phyloP scores from a whole-genome alignment of 2,888 invertebrate genomes.

The Chrysodeixis includens region DNA sequence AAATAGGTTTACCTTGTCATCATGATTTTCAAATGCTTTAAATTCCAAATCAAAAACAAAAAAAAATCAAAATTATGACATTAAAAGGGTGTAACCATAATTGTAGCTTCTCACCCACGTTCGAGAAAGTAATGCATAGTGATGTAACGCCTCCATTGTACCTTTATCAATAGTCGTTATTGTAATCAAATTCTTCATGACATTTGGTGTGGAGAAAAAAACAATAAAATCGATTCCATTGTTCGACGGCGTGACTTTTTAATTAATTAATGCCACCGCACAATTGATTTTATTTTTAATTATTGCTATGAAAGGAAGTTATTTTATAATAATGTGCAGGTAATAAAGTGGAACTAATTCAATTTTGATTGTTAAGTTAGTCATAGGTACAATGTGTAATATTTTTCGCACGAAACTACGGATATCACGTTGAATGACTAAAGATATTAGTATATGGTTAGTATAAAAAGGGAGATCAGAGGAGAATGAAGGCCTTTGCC shows the following conservation, averaged over 20 bases:
- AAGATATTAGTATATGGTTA: too few relatives aligned
- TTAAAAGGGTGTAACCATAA: neutral
- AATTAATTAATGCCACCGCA: constrained; percentile 7
- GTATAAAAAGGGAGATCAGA: too few relatives aligned
- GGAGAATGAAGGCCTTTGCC: too few relatives aligned
- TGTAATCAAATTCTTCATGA: constrained; percentile 36
- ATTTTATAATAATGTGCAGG: neutral
- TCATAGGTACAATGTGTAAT: too few relatives aligned
- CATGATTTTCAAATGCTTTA: too few relatives aligned
- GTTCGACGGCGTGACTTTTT: constrained; percentile 14
- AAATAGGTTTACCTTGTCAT: too few relatives aligned
- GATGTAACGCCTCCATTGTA: constrained; percentile 39
- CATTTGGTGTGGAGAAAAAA: constrained; percentile 29
- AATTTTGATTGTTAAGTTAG: neutral
- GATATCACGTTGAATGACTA: too few relatives aligned
- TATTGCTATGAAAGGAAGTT: neutral
- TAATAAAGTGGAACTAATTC: neutral
- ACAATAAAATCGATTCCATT: constrained; percentile 30
- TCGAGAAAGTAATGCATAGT: constrained; percentile 12
- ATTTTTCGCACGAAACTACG: too few relatives aligned
- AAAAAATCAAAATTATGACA: neutral
- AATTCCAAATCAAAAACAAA: neutral
- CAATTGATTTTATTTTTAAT: constrained; percentile 10
- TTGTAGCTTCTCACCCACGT: constrained; percentile 25
- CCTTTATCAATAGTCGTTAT: constrained; percentile 37